A percentile compares a stretch with the other conserved stretches of the same genome.
Evolutionary conservation across 2,113 vertebrate species (phyloP).

Genomic region (Empidonax alnorum): DNA sequence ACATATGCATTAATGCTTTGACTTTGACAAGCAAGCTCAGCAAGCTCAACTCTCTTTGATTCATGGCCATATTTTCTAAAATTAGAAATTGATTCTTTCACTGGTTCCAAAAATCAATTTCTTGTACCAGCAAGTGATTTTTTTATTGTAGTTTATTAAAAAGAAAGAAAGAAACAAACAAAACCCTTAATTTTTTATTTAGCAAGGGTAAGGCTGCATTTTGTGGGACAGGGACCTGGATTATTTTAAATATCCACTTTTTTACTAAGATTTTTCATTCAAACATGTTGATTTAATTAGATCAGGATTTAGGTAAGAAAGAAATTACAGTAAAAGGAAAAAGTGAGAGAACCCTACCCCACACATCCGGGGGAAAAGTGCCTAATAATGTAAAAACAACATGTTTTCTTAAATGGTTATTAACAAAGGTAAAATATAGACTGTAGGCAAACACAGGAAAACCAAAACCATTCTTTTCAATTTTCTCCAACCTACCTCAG

Average conservation of each 20-base stretch:
- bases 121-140: not conserved
- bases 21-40: not conserved
- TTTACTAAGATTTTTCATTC: not conserved
- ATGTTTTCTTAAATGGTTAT: not conserved
- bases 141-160: not conserved
- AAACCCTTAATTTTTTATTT: not conserved
- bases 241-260: not conserved
- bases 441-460: not conserved
- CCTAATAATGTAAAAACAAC: not conserved
- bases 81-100: not conserved
- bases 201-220: not conserved
- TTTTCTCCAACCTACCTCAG: not conserved
- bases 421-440: not conserved
- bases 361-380: not conserved
- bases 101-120: not conserved
- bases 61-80: not conserved
- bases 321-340: not conserved
- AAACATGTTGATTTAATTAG: not conserved
- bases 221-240: accelerated
- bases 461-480: not conserved
- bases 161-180: not conserved
- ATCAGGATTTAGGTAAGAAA: not conserved
- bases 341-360: not conserved
- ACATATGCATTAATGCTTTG: not conserved
- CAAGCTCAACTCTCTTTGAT: not conserved